phyloP scores from a whole-genome alignment of 2,797 vertebrate genomes.

The Odontamblyopus lacepedii region DNA sequence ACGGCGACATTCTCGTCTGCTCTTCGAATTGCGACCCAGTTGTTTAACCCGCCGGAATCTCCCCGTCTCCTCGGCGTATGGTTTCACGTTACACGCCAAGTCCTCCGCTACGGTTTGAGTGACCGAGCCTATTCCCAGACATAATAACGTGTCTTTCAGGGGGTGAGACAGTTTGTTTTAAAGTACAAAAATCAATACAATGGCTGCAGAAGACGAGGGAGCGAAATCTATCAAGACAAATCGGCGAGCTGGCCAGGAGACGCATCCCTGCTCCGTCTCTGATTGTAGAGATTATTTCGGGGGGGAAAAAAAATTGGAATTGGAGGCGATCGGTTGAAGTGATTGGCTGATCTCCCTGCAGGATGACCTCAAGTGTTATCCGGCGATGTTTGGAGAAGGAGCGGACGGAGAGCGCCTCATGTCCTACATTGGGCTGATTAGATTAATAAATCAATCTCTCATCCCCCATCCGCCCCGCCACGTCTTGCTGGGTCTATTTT shows the following conservation, averaged over 20 bases:
- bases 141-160: constrained; percentile 20
- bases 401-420: constrained; percentile 68
- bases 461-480: constrained; percentile 53
- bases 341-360: constrained; percentile 65
- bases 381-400: constrained; percentile 52
- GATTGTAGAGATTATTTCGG: constrained; percentile 73
- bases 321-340: constrained; percentile 66
- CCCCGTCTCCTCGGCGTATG: constrained; percentile 39
- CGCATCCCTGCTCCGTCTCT: constrained; percentile 62
- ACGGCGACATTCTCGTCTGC: neutral
- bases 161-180: constrained; percentile 46
- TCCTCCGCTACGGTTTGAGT: constrained; percentile 37
- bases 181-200: constrained; percentile 56
- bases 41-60: constrained; percentile 48
- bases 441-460: constrained; percentile 80
- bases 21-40: constrained; percentile 58
- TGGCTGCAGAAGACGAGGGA: constrained; percentile 40
- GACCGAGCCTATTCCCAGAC: constrained; percentile 33
- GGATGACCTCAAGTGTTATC: constrained; percentile 73
- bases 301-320: constrained; percentile 61
- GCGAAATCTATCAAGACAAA: constrained; percentile 56
- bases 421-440: constrained; percentile 74
- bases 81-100: constrained; percentile 51
- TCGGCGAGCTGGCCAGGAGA: constrained; percentile 53
- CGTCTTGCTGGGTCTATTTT: constrained; percentile 70